phyloP scores from a whole-genome alignment of 2,888 invertebrate genomes.

The Linyphia triangularis region DNA sequence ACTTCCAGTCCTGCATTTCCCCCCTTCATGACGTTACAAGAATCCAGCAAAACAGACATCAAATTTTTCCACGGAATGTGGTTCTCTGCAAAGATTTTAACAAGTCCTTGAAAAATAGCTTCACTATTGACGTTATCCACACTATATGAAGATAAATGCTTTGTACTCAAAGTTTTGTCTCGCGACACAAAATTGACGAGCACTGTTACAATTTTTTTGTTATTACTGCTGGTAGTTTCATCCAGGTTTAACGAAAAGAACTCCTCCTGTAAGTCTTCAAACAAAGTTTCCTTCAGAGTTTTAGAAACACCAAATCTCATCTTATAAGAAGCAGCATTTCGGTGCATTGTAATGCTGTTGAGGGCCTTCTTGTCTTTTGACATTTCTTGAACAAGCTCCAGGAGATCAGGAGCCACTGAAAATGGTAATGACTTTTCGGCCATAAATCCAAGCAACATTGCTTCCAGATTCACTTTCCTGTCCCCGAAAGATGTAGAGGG shows the following conservation, averaged over 20 bases:
- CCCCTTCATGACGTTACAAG: constrained; percentile 49
- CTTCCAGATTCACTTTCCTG: neutral
- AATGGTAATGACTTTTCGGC: constrained; percentile 27
- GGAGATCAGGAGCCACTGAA: constrained; percentile 12
- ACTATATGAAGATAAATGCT: constrained; percentile 23
- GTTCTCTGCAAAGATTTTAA: neutral
- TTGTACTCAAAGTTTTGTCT: neutral
- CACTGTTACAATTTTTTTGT: constrained; percentile 9
- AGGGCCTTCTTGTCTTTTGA: constrained; percentile 13
- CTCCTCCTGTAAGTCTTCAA: neutral
- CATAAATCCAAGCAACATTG: constrained; percentile 2
- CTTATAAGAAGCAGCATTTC: constrained; percentile 1
- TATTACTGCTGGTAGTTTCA: neutral
- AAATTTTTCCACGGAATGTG: constrained; percentile 18
- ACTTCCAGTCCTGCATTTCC: constrained; percentile 31
- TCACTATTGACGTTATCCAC: neutral
- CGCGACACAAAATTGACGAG: neutral
- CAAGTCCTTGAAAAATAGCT: constrained; percentile 4
- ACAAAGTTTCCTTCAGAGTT: neutral
- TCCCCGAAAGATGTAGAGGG: neutral
- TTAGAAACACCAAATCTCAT: constrained; percentile 8
- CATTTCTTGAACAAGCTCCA: constrained; percentile 8
- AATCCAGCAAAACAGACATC: constrained; percentile 34
- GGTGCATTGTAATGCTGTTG: neutral
- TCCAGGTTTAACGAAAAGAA: neutral